Percentiles rank a stretch among this genome's conserved stretches.
Evolutionary conservation across 2,113 vertebrate genomes (phyloP).

Genomic region (Ciconia maguari): DNA sequence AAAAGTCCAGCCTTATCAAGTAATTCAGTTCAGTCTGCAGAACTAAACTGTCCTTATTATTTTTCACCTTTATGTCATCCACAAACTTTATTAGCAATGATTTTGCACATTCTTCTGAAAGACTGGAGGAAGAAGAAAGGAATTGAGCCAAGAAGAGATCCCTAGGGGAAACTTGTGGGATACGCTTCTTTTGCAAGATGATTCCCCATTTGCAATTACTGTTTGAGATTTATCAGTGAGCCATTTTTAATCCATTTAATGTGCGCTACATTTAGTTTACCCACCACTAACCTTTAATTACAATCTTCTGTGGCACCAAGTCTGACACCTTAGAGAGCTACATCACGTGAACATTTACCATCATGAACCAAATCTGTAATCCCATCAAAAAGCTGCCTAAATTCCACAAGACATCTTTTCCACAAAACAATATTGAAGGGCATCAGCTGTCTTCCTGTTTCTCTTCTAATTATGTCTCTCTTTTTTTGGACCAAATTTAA

Average conservation of each 20-base stretch:
- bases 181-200: neutral
- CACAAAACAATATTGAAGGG: neutral
- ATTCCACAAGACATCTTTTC: neutral
- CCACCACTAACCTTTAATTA: neutral
- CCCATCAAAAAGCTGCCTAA: neutral
- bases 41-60: neutral
- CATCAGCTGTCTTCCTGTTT: neutral
- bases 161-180: neutral
- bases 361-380: neutral
- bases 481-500: neutral
- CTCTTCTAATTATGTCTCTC: neutral
- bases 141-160: neutral
- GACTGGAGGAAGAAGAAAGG: neutral
- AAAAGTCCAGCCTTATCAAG: neutral
- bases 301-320: neutral
- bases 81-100: neutral
- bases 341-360: neutral
- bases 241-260: neutral
- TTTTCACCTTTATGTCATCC: slow-evolving; percentile 4
- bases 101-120: neutral
- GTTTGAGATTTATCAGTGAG: neutral
- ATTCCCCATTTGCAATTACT: neutral
- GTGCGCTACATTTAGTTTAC: neutral
- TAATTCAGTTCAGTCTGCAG: neutral
- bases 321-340: neutral